phyloP scores from a whole-genome alignment of 2,797 vertebrate species.

The Chanos chanos region DNA sequence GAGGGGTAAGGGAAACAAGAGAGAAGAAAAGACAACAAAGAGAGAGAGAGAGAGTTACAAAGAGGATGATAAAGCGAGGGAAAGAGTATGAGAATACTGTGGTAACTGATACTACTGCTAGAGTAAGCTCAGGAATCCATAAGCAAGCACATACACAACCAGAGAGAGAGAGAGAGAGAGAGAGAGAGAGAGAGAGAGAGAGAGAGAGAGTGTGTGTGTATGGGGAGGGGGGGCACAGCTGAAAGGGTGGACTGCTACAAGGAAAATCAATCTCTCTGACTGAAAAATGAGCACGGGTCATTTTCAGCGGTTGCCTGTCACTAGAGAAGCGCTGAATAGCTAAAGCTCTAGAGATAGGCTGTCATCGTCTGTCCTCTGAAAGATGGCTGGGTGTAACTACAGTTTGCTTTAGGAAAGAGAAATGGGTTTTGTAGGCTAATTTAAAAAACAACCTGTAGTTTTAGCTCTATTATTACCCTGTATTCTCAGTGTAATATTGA shows the following conservation, averaged over 20 bases:
- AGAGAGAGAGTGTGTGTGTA: background rate
- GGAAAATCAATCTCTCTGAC: conserved; percentile 29
- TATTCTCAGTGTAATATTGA: background rate
- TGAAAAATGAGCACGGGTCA: conserved; percentile 7
- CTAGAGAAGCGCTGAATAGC: conserved; percentile 5
- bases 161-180: background rate
- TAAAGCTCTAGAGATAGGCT: conserved; percentile 8
- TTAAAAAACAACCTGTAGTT: conserved; percentile 4
- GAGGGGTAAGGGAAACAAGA: background rate
- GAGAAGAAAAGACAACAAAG: conserved; percentile 14
- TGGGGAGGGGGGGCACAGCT: background rate
- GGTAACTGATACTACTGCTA: too few relatives aligned
- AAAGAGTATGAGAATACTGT: too few relatives aligned
- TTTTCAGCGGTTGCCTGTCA: conserved; percentile 5
- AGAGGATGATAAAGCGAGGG: background rate
- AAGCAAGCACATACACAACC: too few relatives aligned
- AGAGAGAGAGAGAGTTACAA: background rate
- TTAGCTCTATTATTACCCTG: background rate
- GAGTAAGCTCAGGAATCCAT: too few relatives aligned
- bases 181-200: conserved; percentile 31
- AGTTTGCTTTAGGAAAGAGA: background rate
- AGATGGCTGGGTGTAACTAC: background rate
- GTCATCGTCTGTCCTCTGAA: background rate
- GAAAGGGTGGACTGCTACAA: background rate
- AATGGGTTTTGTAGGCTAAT: background rate